These are phyloP conservation scores for Thelaira solivaga DNA, from an alignment of 2,888 invertebrate species.

Conservation along the genomic window DNA sequence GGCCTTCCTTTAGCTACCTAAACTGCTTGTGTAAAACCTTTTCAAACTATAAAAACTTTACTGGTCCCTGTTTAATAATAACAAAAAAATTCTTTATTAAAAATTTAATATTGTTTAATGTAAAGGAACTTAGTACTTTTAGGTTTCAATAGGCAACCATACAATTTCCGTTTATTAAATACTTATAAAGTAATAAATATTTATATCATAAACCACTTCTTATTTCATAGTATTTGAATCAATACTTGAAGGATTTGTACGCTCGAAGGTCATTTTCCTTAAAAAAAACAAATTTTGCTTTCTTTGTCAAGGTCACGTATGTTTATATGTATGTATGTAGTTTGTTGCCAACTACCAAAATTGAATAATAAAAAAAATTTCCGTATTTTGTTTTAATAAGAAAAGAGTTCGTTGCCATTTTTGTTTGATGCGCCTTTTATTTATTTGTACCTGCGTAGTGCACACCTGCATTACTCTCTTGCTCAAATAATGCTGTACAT, in stretches of 20 bases:
- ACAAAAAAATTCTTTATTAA: too few relatives aligned
- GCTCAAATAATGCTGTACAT: neutral
- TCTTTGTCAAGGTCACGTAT: constrained; percentile 73
- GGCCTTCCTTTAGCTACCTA: too few relatives aligned
- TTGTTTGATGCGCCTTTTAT: constrained; percentile 4
- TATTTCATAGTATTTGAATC: neutral
- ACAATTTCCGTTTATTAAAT: too few relatives aligned
- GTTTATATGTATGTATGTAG: too few relatives aligned
- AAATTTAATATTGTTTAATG: too few relatives aligned
- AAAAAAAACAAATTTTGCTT: constrained; percentile 48
- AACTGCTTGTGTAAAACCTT: too few relatives aligned
- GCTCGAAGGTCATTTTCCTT: constrained; percentile 37
- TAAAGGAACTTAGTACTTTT: too few relatives aligned
- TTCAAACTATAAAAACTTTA: too few relatives aligned
- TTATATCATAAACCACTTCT: neutral
- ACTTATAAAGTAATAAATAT: too few relatives aligned
- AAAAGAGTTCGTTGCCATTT: constrained; percentile 53
- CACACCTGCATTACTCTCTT: neutral
- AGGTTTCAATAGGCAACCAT: too few relatives aligned
- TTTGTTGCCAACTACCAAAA: constrained; percentile 46
- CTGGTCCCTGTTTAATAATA: too few relatives aligned
- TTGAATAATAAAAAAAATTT: neutral
- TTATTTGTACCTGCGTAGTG: constrained; percentile 61
- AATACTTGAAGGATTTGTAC: constrained; percentile 24
- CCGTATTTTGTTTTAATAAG: too few relatives aligned